Evolutionary conservation across 64 coral and sea anemone genomes (phyloP).

Genomic region (Hydrozoanthus tunicans): DNA sequence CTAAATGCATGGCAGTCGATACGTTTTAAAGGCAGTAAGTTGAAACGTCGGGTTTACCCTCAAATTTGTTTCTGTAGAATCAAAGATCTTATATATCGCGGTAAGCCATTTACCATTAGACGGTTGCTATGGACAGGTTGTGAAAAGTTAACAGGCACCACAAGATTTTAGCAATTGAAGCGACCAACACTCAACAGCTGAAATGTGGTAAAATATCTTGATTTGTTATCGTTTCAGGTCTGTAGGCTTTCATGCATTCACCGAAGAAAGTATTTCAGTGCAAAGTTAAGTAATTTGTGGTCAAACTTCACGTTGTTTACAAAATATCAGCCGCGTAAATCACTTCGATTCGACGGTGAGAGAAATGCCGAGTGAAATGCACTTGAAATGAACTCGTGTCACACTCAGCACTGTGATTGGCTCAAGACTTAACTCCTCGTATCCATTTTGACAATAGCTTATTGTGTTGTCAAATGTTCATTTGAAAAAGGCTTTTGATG

Average conservation of each 20-base stretch:
- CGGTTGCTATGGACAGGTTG: background rate
- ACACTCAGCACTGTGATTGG: constrained; percentile 7
- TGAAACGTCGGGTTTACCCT: background rate
- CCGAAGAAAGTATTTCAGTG: background rate
- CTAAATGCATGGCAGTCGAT: background rate
- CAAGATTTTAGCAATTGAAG: no score
- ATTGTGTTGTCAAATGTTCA: no score
- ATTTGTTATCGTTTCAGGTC: background rate
- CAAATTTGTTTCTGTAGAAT: background rate
- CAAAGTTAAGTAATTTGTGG: background rate
- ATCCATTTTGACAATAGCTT: no score
- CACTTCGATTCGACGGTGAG: no score
- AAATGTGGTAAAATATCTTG: background rate
- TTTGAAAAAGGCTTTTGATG: no score
- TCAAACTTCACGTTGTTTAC: constrained; percentile 1
- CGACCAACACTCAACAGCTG: background rate
- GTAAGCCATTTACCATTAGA: background rate
- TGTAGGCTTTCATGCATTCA: background rate
- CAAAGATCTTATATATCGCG: no score
- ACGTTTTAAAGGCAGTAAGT: background rate
- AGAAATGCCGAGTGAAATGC: no score
- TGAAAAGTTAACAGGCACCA: no score
- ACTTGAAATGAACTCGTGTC: background rate
- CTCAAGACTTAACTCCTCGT: background rate
- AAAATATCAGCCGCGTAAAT: background rate